Percentiles rank a stretch among this genome's conserved stretches.
Evolutionary conservation across 2,113 vertebrate species (phyloP).

Genomic region (Coturnix japonica): DNA sequence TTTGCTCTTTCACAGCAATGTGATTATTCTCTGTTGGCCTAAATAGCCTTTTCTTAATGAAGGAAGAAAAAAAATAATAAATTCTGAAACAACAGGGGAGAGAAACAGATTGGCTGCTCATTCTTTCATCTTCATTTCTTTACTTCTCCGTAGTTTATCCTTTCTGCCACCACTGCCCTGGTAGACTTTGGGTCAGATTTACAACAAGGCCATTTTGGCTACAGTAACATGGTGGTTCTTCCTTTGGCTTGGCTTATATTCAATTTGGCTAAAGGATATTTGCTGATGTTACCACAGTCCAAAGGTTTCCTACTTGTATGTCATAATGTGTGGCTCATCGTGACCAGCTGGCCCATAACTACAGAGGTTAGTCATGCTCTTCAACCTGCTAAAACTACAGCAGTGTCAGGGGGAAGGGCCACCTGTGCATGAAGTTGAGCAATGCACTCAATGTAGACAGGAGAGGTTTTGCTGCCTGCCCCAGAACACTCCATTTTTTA

Average conservation of each 20-base stretch:
- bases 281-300: neutral
- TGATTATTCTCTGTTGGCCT: neutral
- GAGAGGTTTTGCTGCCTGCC: neutral
- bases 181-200: neutral
- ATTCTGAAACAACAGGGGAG: neutral
- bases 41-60: neutral
- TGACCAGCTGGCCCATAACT: neutral
- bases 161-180: neutral
- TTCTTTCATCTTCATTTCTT: neutral
- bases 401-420: neutral
- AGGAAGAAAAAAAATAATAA: neutral
- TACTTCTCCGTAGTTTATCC: neutral
- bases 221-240: neutral
- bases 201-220: neutral
- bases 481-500: neutral
- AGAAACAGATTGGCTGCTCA: neutral
- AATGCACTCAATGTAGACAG: neutral
- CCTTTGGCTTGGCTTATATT: neutral
- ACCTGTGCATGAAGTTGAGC: accelerated
- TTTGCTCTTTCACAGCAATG: neutral
- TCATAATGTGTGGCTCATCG: neutral
- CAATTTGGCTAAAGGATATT: neutral
- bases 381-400: neutral
- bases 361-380: neutral
- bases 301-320: accelerated